Percentiles rank a stretch among this genome's conserved stretches.
phyloP scores from a whole-genome alignment of 2,797 vertebrate species.

The Anomalospiza imberbis region DNA sequence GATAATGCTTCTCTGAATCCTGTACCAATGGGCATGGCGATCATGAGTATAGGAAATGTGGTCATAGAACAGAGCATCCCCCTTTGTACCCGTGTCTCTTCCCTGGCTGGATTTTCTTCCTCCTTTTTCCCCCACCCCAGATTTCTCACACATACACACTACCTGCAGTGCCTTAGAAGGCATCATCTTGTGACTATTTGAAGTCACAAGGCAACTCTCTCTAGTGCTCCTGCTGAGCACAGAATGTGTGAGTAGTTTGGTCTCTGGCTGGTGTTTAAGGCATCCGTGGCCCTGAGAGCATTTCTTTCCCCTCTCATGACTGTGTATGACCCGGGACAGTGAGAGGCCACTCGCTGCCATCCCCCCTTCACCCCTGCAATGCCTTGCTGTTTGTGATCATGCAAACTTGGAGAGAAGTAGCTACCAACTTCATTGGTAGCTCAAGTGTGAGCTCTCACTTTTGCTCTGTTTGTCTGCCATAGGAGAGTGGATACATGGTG shows the following conservation, averaged over 20 bases:
- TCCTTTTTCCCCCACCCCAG: neutral
- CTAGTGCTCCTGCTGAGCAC: neutral
- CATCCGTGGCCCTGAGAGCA: rapidly evolving
- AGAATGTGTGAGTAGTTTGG: neutral
- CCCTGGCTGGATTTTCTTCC: neutral
- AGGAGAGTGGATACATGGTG: neutral
- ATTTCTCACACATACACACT: neutral
- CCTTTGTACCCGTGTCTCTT: neutral
- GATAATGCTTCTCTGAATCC: neutral
- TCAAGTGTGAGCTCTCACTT: rapidly evolving
- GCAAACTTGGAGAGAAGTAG: neutral
- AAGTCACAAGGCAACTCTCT: neutral
- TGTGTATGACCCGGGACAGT: neutral
- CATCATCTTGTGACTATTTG: neutral
- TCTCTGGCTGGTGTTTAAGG: neutral
- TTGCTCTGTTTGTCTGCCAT: neutral
- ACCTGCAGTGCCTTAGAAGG: neutral
- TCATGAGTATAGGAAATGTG: neutral
- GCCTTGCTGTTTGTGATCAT: neutral
- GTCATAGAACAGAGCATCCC: neutral
- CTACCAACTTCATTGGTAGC: neutral
- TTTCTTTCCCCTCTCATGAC: neutral
- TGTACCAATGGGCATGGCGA: rapidly evolving
- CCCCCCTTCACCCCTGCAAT: neutral
- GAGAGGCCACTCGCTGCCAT: rapidly evolving